Conservation (phyloP, 2,113 vertebrate genomes). For the Neolamprologus brichardi region DNA sequence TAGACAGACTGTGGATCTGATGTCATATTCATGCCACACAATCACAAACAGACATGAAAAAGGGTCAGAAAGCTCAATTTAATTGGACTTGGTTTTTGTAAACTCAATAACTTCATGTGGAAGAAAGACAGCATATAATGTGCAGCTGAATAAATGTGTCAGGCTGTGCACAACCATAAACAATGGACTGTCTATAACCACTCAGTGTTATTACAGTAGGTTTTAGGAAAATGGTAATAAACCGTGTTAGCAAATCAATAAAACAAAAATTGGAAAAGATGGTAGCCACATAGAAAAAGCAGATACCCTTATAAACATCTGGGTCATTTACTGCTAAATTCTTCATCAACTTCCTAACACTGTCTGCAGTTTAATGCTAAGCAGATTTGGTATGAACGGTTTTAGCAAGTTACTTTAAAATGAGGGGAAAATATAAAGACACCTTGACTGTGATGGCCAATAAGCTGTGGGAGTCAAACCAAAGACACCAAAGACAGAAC, state of each 20-base stretch:
- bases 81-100: background rate
- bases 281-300: background rate
- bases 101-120: background rate
- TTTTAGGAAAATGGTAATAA: background rate
- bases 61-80: background rate
- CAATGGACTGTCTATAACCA: background rate
- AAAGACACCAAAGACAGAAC: background rate
- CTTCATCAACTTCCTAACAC: background rate
- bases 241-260: background rate
- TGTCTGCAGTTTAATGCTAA: background rate
- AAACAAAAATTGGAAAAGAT: background rate
- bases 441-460: background rate
- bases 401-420: background rate
- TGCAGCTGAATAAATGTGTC: background rate
- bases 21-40: background rate
- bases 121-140: background rate
- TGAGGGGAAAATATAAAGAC: background rate
- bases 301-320: fast-evolving
- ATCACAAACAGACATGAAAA: background rate
- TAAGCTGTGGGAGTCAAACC: background rate
- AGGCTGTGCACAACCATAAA: background rate
- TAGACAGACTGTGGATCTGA: background rate
- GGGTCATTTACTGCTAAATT: background rate
- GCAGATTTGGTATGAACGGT: background rate
- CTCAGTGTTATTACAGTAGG: background rate